Percentiles rank a stretch among this genome's conserved stretches.
Conservation (phyloP, 2,797 vertebrate species). For the Smutsia gigantea region DNA sequence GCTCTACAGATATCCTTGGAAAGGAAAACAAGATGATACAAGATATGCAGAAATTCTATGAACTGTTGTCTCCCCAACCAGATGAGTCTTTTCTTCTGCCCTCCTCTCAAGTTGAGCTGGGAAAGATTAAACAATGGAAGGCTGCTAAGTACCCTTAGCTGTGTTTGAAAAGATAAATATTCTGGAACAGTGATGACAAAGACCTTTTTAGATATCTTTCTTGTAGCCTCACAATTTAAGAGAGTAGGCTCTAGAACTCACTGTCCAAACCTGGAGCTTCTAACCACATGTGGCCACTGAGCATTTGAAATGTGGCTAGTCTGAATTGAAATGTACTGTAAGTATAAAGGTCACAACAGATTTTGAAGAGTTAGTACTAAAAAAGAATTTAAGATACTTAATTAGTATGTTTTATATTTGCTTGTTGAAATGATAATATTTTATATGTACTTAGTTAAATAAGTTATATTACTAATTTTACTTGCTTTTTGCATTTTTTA, state of each 20-base stretch:
- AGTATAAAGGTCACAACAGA: neutral
- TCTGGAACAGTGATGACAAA: neutral
- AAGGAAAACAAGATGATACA: neutral
- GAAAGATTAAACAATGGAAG: neutral
- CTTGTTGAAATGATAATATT: neutral
- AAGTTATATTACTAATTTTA: neutral
- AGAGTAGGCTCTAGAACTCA: neutral
- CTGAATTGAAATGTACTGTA: neutral
- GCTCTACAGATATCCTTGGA: neutral
- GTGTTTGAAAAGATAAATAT: neutral
- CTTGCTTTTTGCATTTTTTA: neutral
- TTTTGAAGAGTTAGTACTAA: neutral
- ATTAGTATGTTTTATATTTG: neutral
- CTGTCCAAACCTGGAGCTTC: neutral
- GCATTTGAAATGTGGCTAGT: neutral
- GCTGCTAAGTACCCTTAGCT: neutral
- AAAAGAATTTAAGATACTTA: neutral
- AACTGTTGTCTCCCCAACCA: neutral
- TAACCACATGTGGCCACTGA: fast-evolving
- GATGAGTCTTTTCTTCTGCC: neutral
- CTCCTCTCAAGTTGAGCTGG: neutral
- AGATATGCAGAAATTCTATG: too few relatives aligned
- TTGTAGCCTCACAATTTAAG: neutral
- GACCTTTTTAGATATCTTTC: neutral
- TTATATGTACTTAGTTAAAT: neutral